Conservation (phyloP, 1,140 invertebrate species). For the Drosophila mauritiana region DNA sequence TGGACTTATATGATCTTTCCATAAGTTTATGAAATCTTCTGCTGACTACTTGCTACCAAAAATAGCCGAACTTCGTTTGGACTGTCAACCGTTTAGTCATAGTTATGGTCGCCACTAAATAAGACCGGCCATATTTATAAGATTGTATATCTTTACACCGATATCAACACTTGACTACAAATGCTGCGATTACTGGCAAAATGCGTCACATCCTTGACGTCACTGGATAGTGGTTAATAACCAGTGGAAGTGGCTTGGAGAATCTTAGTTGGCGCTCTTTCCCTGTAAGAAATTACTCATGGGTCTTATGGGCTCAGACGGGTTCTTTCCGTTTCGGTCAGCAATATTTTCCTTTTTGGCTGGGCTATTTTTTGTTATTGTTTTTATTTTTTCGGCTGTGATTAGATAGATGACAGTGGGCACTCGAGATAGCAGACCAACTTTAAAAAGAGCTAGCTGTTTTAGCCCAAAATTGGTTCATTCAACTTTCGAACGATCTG, state of each 20-base stretch:
- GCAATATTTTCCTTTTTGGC: background rate
- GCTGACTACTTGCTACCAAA: conserved; percentile 13
- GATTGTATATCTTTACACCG: conserved; percentile 24
- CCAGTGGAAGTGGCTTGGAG: conserved; percentile 1
- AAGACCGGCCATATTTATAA: conserved; percentile 4
- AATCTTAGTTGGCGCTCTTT: background rate
- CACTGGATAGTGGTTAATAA: conserved; percentile 20
- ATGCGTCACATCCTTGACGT: conserved; percentile 58
- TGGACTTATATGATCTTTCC: conserved; percentile 25
- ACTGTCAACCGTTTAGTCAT: conserved; percentile 37
- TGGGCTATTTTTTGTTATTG: background rate
- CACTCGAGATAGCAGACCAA: conserved; percentile 17
- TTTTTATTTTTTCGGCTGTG: background rate
- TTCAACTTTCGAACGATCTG: conserved; percentile 23
- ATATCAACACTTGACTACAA: conserved; percentile 70
- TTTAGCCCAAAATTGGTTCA: conserved; percentile 24
- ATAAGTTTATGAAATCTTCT: conserved; percentile 11
- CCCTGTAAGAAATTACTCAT: conserved; percentile 47
- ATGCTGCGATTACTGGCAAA: conserved; percentile 12
- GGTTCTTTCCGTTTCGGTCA: conserved; percentile 27
- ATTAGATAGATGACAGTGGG: conserved; percentile 24
- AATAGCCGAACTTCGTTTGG: conserved; percentile 4
- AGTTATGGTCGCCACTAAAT: conserved; percentile 1
- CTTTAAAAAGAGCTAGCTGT: background rate
- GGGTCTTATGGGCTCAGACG: conserved; percentile 37